Percentiles rank a stretch among this genome's conserved stretches.
phyloP scores from a whole-genome alignment of 2,113 vertebrate species.

The Morone chrysops region DNA sequence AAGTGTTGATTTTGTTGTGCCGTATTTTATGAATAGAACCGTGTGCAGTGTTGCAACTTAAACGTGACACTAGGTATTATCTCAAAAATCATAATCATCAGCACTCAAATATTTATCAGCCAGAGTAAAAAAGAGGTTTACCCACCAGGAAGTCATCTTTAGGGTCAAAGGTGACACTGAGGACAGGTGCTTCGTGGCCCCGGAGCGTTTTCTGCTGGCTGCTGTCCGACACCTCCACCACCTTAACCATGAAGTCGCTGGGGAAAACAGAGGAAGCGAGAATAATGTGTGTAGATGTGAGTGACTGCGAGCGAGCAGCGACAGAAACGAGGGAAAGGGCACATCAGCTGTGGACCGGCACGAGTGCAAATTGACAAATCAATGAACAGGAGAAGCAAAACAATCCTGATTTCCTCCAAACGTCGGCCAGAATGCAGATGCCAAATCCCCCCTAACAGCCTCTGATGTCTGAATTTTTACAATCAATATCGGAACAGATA shows the following conservation, averaged over 20 bases:
- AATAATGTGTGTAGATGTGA: background rate
- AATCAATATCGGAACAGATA: slow-evolving; percentile 72
- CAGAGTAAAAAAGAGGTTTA: background rate
- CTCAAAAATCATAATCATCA: background rate
- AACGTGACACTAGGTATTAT: no score
- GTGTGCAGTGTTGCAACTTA: no score
- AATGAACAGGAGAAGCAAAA: slow-evolving; percentile 16
- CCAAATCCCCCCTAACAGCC: slow-evolving; percentile 45
- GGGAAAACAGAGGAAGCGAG: background rate
- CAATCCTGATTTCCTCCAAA: slow-evolving; percentile 58
- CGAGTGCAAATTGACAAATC: slow-evolving; percentile 44
- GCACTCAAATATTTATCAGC: background rate
- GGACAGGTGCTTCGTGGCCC: slow-evolving; percentile 93
- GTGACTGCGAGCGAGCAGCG: background rate
- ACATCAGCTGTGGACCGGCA: slow-evolving; percentile 1
- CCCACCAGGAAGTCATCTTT: slow-evolving; percentile 92
- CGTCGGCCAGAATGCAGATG: slow-evolving; percentile 20
- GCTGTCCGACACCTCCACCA: slow-evolving; percentile 93
- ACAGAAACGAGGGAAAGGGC: background rate
- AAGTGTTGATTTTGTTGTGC: no score
- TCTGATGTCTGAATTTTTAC: slow-evolving; percentile 26
- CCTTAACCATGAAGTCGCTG: slow-evolving; percentile 97
- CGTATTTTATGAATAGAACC: no score
- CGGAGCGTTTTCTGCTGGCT: slow-evolving; percentile 94
- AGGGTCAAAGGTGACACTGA: slow-evolving; percentile 95